These are phyloP conservation scores for Euthynnus affinis DNA, from an alignment of 2,797 vertebrate species.

Conservation along the genomic window DNA sequence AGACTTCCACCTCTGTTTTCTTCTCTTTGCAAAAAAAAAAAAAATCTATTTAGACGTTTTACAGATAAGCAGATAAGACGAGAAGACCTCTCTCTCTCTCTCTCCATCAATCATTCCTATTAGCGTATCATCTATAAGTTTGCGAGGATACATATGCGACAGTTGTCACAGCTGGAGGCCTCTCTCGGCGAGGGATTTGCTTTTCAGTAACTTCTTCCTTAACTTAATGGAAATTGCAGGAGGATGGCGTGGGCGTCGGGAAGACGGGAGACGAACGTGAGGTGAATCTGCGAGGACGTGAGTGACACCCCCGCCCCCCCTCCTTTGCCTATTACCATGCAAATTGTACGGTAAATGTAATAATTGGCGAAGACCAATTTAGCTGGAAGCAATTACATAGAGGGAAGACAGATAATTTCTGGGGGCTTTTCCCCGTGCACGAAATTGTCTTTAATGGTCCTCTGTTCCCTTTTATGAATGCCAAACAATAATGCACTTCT, in stretches of 20 bases:
- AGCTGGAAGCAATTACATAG: conserved; percentile 78
- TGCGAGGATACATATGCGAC: not conserved
- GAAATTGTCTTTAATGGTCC: conserved; percentile 69
- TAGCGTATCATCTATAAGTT: not conserved
- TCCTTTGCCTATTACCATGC: conserved; percentile 76
- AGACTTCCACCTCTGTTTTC: not conserved
- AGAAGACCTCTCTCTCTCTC: not conserved
- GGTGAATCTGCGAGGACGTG: conserved; percentile 52
- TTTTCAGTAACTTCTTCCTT: conserved; percentile 12
- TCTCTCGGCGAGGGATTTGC: conserved; percentile 4
- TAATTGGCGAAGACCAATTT: conserved; percentile 82
- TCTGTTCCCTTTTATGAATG: conserved; percentile 67
- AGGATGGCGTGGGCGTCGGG: conserved; percentile 34
- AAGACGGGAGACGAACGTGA: conserved; percentile 51
- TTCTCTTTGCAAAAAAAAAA: conserved; percentile 9
- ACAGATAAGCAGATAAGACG: not conserved
- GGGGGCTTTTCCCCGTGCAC: conserved; percentile 53
- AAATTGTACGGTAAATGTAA: conserved; percentile 78
- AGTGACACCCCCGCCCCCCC: conserved; percentile 74
- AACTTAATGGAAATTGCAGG: conserved; percentile 59
- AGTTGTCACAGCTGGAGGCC: conserved; percentile 30
- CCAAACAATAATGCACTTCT: conserved; percentile 71
- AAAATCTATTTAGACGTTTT: not conserved
- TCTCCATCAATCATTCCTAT: not conserved
- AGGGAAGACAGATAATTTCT: conserved; percentile 70